phyloP scores from a whole-genome alignment of 2,888 invertebrate genomes.

The Cyaniris semiargus region DNA sequence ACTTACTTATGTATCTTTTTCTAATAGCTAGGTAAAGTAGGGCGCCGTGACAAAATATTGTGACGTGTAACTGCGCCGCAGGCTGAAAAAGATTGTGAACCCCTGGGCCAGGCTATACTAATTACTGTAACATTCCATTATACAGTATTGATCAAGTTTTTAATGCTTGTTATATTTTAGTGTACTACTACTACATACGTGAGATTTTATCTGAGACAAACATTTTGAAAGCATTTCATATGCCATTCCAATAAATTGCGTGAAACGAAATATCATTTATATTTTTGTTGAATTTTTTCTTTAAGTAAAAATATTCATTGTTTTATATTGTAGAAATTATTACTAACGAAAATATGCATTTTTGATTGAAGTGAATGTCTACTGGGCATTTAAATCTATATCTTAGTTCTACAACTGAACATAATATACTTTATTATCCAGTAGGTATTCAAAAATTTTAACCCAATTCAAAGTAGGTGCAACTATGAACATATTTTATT shows the following conservation, averaged over 20 bases:
- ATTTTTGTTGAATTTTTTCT: background rate
- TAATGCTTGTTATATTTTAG: constrained; percentile 15
- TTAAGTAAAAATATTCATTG: background rate
- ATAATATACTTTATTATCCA: background rate
- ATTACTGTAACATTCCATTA: constrained; percentile 33
- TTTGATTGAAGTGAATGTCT: background rate
- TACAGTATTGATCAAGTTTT: constrained; percentile 29
- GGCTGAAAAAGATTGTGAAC: too few species aligned
- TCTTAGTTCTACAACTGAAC: background rate
- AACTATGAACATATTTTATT: background rate
- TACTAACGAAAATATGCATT: background rate
- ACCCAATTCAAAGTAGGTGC: background rate
- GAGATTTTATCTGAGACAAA: constrained; percentile 17
- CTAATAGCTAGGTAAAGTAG: too few species aligned
- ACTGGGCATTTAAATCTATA: background rate
- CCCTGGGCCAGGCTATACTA: too few species aligned
- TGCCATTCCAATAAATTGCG: constrained; percentile 11
- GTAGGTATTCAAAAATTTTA: background rate
- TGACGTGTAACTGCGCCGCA: too few species aligned
- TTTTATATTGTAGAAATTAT: background rate
- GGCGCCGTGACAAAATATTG: too few species aligned
- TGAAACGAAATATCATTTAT: background rate
- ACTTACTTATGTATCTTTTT: too few species aligned
- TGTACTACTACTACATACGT: background rate
- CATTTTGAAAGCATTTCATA: background rate